Conservation (phyloP, 64 coral and sea anemone species). For the Porites australiensis region DNA sequence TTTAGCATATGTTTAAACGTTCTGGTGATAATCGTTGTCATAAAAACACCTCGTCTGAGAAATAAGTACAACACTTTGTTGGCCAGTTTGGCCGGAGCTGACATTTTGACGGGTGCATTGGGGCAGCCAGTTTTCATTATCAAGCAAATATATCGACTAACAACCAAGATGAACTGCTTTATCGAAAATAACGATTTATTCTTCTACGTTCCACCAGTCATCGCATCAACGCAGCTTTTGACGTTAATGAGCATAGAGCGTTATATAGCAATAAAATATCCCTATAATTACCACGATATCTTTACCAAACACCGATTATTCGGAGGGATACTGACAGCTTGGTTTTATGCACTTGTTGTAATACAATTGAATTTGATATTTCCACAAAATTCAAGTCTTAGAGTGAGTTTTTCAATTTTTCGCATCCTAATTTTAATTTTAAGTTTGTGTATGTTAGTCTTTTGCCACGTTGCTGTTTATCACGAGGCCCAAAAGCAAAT, state of each 20-base stretch:
- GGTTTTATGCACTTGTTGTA: neutral
- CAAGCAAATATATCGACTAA: neutral
- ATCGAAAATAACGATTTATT: no score
- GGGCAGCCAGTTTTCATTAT: neutral
- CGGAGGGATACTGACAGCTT: neutral
- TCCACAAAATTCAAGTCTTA: neutral
- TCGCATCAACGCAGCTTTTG: neutral
- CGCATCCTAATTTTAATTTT: neutral
- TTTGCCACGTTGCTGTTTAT: conserved; percentile 1
- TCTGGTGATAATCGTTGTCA: neutral
- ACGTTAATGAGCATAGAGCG: neutral
- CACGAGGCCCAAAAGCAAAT: neutral
- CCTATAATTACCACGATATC: neutral
- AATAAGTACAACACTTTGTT: neutral
- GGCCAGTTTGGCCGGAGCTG: conserved; percentile 8
- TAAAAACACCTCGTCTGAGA: neutral
- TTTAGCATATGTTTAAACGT: neutral
- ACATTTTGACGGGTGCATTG: neutral
- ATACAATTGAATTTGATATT: neutral
- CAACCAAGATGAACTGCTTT: neutral
- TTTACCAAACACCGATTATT: neutral
- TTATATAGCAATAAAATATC: conserved; percentile 5
- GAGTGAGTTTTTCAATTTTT: neutral
- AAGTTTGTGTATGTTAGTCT: neutral
- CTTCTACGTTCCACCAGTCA: no score